Evolutionary conservation across 2,888 invertebrate species (phyloP).

Genomic region (Platerodrilus igneus): DNA sequence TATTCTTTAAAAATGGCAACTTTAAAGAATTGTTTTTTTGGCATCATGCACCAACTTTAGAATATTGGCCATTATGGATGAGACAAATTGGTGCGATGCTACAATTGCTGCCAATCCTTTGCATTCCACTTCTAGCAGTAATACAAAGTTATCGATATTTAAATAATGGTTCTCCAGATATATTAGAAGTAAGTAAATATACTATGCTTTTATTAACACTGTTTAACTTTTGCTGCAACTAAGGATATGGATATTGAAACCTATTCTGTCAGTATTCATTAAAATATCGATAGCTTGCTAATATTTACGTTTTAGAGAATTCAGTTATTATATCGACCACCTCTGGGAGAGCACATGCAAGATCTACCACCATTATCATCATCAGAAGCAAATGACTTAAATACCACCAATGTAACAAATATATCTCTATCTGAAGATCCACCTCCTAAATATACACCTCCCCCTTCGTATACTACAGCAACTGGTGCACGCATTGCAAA

Average conservation of each 20-base stretch:
- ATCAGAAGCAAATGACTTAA: slow-evolving; percentile 27
- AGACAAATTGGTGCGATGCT: slow-evolving; percentile 70
- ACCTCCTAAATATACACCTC: slow-evolving; percentile 90
- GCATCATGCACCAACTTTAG: slow-evolving; percentile 54
- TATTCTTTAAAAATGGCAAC: slow-evolving; percentile 67
- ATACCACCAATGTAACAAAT: slow-evolving; percentile 26
- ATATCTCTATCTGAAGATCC: slow-evolving; percentile 60
- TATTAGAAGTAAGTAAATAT: slow-evolving; percentile 69
- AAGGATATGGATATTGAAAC: slow-evolving; percentile 25
- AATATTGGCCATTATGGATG: slow-evolving; percentile 78
- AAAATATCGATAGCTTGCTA: slow-evolving; percentile 1
- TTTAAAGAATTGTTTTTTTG: slow-evolving; percentile 65
- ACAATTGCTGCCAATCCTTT: slow-evolving; percentile 72
- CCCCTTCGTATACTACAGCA: slow-evolving; percentile 88
- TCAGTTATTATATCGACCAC: slow-evolving; percentile 77
- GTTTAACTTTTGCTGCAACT: slow-evolving; percentile 6
- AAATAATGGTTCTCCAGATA: slow-evolving; percentile 78
- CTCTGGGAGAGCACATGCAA: slow-evolving; percentile 51
- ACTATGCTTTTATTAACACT: not conserved
- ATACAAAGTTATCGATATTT: slow-evolving; percentile 73
- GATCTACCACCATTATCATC: slow-evolving; percentile 44
- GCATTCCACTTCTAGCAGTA: slow-evolving; percentile 68
- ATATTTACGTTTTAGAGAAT: slow-evolving; percentile 61
- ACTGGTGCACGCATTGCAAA: slow-evolving; percentile 80
- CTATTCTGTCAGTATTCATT: slow-evolving; percentile 25